A percentile compares a stretch with the other conserved stretches of the same genome.
Conservation (phyloP, 2,888 invertebrate genomes). For the Caradrina kadenii region DNA sequence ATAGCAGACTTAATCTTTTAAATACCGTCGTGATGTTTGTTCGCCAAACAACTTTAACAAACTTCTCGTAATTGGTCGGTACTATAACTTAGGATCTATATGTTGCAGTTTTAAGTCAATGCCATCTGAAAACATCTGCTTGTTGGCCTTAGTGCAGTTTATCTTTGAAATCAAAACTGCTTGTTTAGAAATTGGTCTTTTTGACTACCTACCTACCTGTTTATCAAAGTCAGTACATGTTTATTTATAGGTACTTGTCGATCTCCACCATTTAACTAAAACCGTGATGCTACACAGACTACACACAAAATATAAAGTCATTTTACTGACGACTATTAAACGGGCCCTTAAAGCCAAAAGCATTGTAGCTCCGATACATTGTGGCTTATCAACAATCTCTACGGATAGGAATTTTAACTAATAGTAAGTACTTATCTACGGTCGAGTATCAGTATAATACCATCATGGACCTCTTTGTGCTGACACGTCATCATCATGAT, state of each 20-base stretch:
- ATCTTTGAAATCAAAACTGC: too few species aligned
- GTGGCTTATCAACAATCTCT: constrained; percentile 63
- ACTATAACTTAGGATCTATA: too few species aligned
- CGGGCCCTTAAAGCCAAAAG: constrained; percentile 57
- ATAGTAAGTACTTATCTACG: constrained; percentile 64
- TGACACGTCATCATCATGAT: constrained; percentile 60
- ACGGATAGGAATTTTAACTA: constrained; percentile 69
- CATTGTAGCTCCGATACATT: constrained; percentile 65
- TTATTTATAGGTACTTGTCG: background rate
- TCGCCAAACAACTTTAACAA: too few species aligned
- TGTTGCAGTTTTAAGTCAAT: too few species aligned
- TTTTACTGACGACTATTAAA: constrained; percentile 53
- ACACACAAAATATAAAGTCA: constrained; percentile 55
- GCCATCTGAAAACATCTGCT: too few species aligned
- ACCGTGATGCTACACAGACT: constrained; percentile 33
- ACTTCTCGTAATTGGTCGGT: too few species aligned
- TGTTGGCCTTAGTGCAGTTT: too few species aligned
- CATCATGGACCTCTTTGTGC: constrained; percentile 56
- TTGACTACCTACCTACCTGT: too few species aligned
- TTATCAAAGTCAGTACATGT: too few species aligned
- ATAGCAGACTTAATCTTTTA: background rate
- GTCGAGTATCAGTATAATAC: constrained; percentile 61
- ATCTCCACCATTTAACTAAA: constrained; percentile 12
- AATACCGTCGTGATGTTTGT: too few species aligned
- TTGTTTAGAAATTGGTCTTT: too few species aligned